A percentile compares a stretch with the other conserved stretches of the same genome.
phyloP scores from a whole-genome alignment of 2,113 vertebrate species.

The Recurvirostra avosetta region DNA sequence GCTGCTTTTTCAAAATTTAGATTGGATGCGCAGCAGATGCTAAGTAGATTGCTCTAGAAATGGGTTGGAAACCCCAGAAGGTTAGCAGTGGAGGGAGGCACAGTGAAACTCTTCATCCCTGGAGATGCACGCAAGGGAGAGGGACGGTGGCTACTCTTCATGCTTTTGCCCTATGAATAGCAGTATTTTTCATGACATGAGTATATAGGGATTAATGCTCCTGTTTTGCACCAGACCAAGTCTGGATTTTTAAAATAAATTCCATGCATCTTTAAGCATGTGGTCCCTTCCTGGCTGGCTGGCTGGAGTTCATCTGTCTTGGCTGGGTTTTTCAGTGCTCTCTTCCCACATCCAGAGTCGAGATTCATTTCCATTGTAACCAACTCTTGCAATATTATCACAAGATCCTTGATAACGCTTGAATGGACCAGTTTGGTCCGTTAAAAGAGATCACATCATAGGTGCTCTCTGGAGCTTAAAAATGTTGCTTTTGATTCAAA shows the following conservation, averaged over 20 bases:
- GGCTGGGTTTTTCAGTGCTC: neutral
- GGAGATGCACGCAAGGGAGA: neutral
- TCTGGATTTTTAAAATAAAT: neutral
- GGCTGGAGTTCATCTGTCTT: neutral
- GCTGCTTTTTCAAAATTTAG: conserved; percentile 3
- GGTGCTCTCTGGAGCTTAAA: neutral
- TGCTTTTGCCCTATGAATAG: neutral
- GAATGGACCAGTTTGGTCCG: neutral
- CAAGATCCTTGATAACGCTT: neutral
- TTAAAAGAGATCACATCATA: neutral
- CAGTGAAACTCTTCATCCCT: neutral
- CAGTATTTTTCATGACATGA: neutral
- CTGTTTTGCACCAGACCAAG: neutral
- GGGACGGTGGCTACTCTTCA: neutral
- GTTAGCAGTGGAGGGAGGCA: neutral
- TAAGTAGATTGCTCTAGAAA: neutral
- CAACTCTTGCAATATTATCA: neutral
- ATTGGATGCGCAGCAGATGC: neutral
- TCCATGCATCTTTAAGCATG: neutral
- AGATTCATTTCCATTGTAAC: neutral
- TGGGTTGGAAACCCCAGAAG: neutral
- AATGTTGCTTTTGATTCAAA: neutral
- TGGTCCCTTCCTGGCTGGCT: conserved; percentile 7
- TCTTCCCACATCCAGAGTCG: neutral
- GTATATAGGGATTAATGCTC: neutral